Evolutionary conservation across 2,797 vertebrate genomes (phyloP).

Genomic region (Semaprochilodus insignis): DNA sequence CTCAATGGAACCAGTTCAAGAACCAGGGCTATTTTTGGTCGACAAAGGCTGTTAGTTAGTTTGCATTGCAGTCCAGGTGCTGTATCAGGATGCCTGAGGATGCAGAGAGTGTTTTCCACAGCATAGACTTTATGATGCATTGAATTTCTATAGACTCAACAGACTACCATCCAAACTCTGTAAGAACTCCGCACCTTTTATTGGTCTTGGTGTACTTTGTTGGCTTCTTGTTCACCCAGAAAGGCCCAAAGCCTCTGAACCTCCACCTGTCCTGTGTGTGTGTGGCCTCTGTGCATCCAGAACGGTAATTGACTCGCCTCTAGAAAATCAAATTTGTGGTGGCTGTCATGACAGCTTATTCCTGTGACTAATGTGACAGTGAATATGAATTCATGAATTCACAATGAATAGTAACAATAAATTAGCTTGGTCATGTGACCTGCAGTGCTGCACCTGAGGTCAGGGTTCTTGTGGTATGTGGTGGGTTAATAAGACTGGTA

Average conservation of each 20-base stretch:
- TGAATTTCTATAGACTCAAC: constrained; percentile 12
- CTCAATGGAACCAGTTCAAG: too few species aligned
- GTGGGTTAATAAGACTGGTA: neutral
- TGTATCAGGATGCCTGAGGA: too few species aligned
- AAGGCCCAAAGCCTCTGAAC: constrained; percentile 10
- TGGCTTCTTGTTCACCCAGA: neutral
- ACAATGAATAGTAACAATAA: constrained; percentile 59
- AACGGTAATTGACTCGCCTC: constrained; percentile 49
- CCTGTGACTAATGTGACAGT: constrained; percentile 58
- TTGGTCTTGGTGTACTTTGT: constrained; percentile 9
- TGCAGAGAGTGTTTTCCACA: neutral
- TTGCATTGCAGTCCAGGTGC: too few species aligned
- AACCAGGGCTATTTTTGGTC: too few species aligned
- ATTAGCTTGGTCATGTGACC: constrained; percentile 48
- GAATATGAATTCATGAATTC: constrained; percentile 61
- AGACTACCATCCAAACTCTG: constrained; percentile 1
- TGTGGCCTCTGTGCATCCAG: constrained; percentile 29
- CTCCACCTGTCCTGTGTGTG: constrained; percentile 14
- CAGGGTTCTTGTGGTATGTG: constrained; percentile 31
- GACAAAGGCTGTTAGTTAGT: too few species aligned
- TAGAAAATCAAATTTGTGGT: constrained; percentile 54
- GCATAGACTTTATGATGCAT: neutral
- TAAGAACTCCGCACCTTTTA: neutral
- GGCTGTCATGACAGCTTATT: constrained; percentile 55
- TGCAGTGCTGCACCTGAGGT: constrained; percentile 44